Base-by-base conservation (phyloP, 1,140 invertebrate species). In the Caenorhabditis briggsae region DNA sequence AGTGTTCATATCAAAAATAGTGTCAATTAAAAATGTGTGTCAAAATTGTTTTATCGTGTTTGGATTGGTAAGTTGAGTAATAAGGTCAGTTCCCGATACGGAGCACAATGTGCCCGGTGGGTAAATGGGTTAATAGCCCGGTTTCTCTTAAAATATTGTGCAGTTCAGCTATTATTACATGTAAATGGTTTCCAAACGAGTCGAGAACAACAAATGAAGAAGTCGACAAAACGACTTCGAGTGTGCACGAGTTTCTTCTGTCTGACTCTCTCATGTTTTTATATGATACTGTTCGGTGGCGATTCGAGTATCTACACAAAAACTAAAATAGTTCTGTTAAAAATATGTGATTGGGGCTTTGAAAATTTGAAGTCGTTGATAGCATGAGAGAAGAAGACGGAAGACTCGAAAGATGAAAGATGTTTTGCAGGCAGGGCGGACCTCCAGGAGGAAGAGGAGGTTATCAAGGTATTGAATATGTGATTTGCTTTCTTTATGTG, bases 401-500 rank as follows among this genome's bases (percentile, higher is more conserved):
- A 50, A 83, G 58, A 14, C 55, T 78, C 84, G n/a, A 56, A 33
- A 48, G 43, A 53, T 58, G 59, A 84, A 84, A 43, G 50, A 74
- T 86, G 85, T 82, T 65, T 86, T 86, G 48, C 85, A 86, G 85
- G 82, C 85, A 48, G 85, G 85, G 85, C 56, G 85, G 85, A 86
- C 64, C 64, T 56, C 85, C 85, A 43, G 74, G 74, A 46, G 85
- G 82, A 82, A 86, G 85, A 86, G 85, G 85, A 82, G 85, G 85
- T 82, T 86, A 78, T 82, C 85, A 86, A 86, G 85, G 85, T 86
- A 86, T 59, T 84, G 70, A 78, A 78, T 84, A 65, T 70, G 64
- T 83, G 23, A 86, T 25, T 56, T 82, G 56, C 56, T 48, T 82
- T 59, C 61, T 48, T 11, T 84, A 14, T 56, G 56, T 82, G n/a